These are phyloP conservation scores for Sylvia atricapilla DNA, from an alignment of 2,113 vertebrate genomes.

Conservation along the genomic window DNA sequence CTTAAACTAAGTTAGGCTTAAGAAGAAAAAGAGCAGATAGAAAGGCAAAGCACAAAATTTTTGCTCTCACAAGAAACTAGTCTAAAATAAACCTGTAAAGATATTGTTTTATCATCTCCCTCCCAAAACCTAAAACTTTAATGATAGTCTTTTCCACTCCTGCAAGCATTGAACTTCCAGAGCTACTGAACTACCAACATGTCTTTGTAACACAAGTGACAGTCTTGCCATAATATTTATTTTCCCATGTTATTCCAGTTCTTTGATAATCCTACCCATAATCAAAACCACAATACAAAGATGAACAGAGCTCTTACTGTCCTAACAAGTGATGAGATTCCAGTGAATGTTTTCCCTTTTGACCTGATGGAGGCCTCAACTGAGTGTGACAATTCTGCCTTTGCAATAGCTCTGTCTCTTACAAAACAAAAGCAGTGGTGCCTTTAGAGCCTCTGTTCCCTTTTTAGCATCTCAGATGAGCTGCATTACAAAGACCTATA, in stretches of 20 bases:
- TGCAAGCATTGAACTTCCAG: not conserved
- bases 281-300: not conserved
- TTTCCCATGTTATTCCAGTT: not conserved
- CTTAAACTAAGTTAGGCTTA: not conserved
- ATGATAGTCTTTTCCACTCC: not conserved
- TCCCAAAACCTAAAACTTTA: not conserved
- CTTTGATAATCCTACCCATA: not conserved
- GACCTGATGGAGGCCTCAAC: not conserved
- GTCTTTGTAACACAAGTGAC: not conserved
- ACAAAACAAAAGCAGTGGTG: not conserved
- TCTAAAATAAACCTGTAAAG: not conserved
- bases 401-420: not conserved
- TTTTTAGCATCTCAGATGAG: not conserved
- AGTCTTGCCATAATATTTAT: not conserved
- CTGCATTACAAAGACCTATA: not conserved
- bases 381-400: not conserved
- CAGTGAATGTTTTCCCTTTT: not conserved
- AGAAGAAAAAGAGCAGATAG: not conserved
- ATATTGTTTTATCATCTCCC: not conserved
- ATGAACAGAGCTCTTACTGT: not conserved
- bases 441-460: not conserved
- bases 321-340: not conserved
- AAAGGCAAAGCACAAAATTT: not conserved
- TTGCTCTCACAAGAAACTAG: not conserved
- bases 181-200: not conserved